Evolutionary conservation across 1,140 invertebrate genomes (phyloP), one percentile per base, ranked within the genome.

Genomic region (Dolichoris vasculosae): DNA sequence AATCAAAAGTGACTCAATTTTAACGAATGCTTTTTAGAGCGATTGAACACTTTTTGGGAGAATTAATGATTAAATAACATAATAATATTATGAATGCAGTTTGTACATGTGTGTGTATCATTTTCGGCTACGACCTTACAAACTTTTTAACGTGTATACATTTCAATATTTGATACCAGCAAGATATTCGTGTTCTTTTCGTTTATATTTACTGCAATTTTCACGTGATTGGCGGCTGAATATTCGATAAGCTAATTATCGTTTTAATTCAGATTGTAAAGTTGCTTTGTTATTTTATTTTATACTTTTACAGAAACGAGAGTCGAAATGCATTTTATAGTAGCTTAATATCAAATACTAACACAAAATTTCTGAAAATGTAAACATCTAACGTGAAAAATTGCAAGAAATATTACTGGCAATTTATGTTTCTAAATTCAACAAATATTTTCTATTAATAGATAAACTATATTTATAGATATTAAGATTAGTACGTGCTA

Each of bases 391-490:
- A 79, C 26, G 15, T 64, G 77, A 43, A 79, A 79, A 78, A 78
- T 38, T 38, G n/a, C 30, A 26, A 35, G 77, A 79, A 63, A 51
- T 79, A 79, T 79, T 43, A 51, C 43, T 35, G 48, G 82, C 81
- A 82, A 88, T 85, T 80, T 81, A 32, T 38, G 67, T 23, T 67
- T 73, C 73, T 81, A 83, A 76, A 51, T 30, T 51, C 30, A 51
- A 43, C 40, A 73, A 73, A 73, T 73, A 73, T 73, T 43, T 43
- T 73, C 69, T 73, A 73, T 73, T 73, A 73, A 43, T 73, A 73
- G 69, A 13, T 43, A 26, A 43, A 26, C 69, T 73, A 43, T 73
- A 73, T 73, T 73, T 73, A 73, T n/a, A 43, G 43, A 43, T 20
- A 43, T 73, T 73, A 3, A 73, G 23, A 73, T 73, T 73, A 73